Evolutionary conservation across 1,140 invertebrate species (phyloP).

Genomic region (Pseudomyrmex gracilis): DNA sequence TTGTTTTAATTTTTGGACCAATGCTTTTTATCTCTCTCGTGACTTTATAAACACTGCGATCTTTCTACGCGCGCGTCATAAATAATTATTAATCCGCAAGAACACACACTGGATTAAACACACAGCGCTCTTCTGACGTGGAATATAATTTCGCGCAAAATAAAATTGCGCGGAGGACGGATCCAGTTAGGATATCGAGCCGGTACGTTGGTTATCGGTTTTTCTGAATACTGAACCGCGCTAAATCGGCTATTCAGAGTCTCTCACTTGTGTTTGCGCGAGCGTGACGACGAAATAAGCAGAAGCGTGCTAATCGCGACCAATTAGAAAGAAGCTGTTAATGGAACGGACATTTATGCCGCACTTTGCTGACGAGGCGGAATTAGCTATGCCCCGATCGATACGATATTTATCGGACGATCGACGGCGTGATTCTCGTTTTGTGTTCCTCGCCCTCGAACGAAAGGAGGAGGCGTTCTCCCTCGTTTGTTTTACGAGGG

Average conservation of each 20-base stretch:
- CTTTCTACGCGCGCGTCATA: not conserved
- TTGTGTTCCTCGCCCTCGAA: constrained; percentile 17
- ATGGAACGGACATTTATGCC: constrained; percentile 65
- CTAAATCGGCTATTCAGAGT: constrained; percentile 13
- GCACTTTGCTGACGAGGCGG: constrained; percentile 40
- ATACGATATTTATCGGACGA: constrained; percentile 51
- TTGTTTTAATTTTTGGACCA: not conserved
- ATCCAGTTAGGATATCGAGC: not conserved
- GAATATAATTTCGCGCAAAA: not conserved
- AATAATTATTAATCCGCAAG: not conserved
- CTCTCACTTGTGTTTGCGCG: not conserved
- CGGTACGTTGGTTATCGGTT: not conserved
- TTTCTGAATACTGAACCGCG: constrained; percentile 11
- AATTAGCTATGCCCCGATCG: constrained; percentile 58
- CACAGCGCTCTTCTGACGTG: too few species aligned
- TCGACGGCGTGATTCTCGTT: constrained; percentile 46
- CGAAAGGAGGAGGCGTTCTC: constrained; percentile 18
- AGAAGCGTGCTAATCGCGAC: constrained; percentile 24
- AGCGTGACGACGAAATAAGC: constrained; percentile 46
- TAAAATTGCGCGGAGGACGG: not conserved
- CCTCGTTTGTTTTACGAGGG: constrained; percentile 47
- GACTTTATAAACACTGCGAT: not conserved
- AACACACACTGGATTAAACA: not conserved
- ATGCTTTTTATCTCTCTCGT: not conserved
- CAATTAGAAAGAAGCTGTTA: constrained; percentile 58